A percentile compares a stretch with the other conserved stretches of the same genome.
phyloP scores from a whole-genome alignment of 2,113 vertebrate species.

The Perognathus longimembris region DNA sequence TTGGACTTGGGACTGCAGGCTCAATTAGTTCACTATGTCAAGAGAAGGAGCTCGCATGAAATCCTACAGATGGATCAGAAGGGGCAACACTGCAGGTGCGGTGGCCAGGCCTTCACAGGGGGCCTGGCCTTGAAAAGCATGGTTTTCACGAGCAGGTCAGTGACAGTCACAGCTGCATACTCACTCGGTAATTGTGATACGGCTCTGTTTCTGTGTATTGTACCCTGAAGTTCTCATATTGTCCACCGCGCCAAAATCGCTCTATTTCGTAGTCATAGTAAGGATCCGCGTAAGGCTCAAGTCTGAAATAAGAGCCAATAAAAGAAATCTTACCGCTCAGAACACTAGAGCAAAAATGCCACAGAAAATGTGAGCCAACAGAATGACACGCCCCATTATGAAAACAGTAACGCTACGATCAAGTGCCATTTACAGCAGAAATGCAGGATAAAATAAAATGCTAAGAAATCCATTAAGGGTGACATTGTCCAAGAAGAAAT shows the following conservation, averaged over 20 bases:
- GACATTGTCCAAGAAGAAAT: too few species aligned
- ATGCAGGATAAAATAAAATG: background rate
- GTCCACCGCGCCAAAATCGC: constrained; percentile 96
- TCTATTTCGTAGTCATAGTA: constrained; percentile 99
- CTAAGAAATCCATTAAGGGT: background rate
- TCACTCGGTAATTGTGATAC: constrained; percentile 93
- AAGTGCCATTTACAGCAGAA: background rate
- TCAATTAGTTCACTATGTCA: background rate
- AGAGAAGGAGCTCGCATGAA: background rate
- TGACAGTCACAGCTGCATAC: constrained; percentile 67
- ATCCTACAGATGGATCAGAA: background rate
- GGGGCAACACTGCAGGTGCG: background rate
- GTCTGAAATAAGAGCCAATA: constrained; percentile 81
- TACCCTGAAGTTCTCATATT: constrained; percentile 99
- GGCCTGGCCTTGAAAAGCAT: background rate
- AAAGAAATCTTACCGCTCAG: constrained; percentile 5
- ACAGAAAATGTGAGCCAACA: background rate
- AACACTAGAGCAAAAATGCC: background rate
- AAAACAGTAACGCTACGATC: background rate
- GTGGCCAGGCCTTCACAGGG: too few species aligned
- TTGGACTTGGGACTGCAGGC: background rate
- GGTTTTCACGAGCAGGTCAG: background rate
- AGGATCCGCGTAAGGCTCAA: constrained; percentile 94
- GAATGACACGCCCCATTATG: background rate
- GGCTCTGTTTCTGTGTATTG: constrained; percentile 97